Evolutionary conservation across 2,113 vertebrate species (phyloP).

Genomic region (Syrmaticus mikado): DNA sequence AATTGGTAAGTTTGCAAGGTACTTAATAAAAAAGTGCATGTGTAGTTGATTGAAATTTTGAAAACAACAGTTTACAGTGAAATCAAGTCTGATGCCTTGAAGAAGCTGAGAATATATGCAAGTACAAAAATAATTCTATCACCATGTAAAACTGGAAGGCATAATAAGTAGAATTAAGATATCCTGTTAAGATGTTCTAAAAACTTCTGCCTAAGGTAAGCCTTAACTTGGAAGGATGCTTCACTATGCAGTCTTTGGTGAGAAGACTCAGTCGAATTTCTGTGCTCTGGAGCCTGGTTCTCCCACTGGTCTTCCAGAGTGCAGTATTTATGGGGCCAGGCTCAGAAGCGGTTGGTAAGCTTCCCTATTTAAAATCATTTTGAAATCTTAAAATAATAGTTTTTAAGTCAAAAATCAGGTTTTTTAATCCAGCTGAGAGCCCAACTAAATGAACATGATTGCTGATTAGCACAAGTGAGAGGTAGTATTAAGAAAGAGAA

Average conservation of each 20-base stretch:
- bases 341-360: not conserved
- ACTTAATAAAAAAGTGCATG: not conserved
- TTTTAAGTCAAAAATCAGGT: not conserved
- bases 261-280: not conserved
- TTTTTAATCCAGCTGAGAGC: not conserved
- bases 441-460: not conserved
- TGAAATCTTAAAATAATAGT: not conserved
- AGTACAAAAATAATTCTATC: not conserved
- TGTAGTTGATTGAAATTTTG: not conserved
- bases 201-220: not conserved
- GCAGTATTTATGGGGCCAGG: not conserved
- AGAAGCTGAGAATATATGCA: not conserved
- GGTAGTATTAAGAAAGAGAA: not conserved
- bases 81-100: not conserved
- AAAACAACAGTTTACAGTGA: not conserved
- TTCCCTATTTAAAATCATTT: not conserved
- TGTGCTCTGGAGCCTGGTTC: not conserved
- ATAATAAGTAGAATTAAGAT: not conserved
- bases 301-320: not conserved
- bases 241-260: not conserved
- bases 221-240: not conserved
- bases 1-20: not conserved
- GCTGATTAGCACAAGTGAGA: not conserved
- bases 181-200: not conserved
- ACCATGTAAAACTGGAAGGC: not conserved